Base-by-base conservation (phyloP, 2,888 invertebrate species). In the Drosophila kuntzei region DNA sequence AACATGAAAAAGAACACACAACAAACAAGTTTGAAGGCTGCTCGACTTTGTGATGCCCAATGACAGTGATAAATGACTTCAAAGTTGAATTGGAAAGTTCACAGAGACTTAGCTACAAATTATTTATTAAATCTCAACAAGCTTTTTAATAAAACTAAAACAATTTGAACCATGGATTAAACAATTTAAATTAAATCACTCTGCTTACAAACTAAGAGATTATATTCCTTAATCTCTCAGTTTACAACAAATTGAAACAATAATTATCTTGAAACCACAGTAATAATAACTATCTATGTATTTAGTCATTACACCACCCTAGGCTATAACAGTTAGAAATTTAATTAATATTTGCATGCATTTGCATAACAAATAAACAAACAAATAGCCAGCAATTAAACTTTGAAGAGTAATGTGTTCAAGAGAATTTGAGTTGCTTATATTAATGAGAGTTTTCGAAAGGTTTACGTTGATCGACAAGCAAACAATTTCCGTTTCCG, bases 401-500 rank as follows among this genome's bases (percentile, higher is more conserved):
- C 36, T 20, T 36, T 46, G n/a, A 25, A 16, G 12, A 16, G 16
- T 12, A 39, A 32, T 41, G 39, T 22, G 3, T 16, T 3, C 4
- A 12, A 18, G 18, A n/a, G 11, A 25, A 12, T n/a, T 37, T 22
- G 5, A 2, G n/a, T 11, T 18, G 16, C 11, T 14, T 29, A 0
- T 27, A 51, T 61, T 57, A 53, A 57, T 71, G 37, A 41, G 54
- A 14, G 12, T 47, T 46, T 57, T 25, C 27, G 14, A 14, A 39
- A 16, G 37, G 22, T 12, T 53, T 36, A 0, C 18, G 54, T 55
- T 59, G 49, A 54, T 57, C 64, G 80, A 72, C 68, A 79, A 55
- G 69, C 51, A 65, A 67, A 46, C 77, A 83, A 75, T 65, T 71
- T 78, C 73, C 78, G 73, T 32, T 73, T 80, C 72, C 80, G 80